Evolutionary conservation across 1,140 invertebrate genomes (phyloP).

Genomic region (Drosophila littoralis): DNA sequence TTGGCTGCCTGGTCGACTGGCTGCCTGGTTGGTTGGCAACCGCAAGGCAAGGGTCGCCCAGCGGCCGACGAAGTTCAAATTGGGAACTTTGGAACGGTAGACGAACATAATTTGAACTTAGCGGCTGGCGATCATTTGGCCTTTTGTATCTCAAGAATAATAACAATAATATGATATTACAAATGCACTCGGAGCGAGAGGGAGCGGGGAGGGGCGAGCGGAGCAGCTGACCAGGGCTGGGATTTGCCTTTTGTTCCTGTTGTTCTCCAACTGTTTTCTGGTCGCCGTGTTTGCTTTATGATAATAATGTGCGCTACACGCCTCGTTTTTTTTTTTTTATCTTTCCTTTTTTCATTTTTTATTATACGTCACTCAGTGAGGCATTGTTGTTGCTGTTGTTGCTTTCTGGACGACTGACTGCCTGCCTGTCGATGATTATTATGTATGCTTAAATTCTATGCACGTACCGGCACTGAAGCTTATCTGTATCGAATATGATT

Average conservation of each 20-base stretch:
- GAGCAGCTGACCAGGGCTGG: neutral
- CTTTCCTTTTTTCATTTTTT: slow-evolving; percentile 31
- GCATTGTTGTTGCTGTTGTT: slow-evolving; percentile 29
- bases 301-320: slow-evolving; percentile 56
- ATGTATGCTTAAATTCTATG: slow-evolving; percentile 82
- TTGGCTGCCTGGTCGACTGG: neutral
- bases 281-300: slow-evolving; percentile 65
- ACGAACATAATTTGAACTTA: slow-evolving; percentile 74
- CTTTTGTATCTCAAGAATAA: slow-evolving; percentile 68
- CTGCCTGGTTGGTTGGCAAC: slow-evolving; percentile 35
- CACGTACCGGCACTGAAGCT: slow-evolving; percentile 79
- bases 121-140: slow-evolving; percentile 31
- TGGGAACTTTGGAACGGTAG: slow-evolving; percentile 67
- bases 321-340: slow-evolving; percentile 5
- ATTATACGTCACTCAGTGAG: slow-evolving; percentile 47
- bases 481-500: slow-evolving; percentile 83
- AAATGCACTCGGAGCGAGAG: slow-evolving; percentile 36
- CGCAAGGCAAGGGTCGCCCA: slow-evolving; percentile 71
- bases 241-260: slow-evolving; percentile 31
- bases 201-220: neutral
- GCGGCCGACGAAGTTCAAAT: slow-evolving; percentile 75
- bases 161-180: slow-evolving; percentile 80
- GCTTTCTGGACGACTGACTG: slow-evolving; percentile 34
- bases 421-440: slow-evolving; percentile 74
- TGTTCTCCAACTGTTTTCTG: slow-evolving; percentile 39